Evolutionary conservation across 1,140 invertebrate genomes (phyloP), one percentile per base, ranked within the genome.

Genomic region (Colletes gigas): DNA sequence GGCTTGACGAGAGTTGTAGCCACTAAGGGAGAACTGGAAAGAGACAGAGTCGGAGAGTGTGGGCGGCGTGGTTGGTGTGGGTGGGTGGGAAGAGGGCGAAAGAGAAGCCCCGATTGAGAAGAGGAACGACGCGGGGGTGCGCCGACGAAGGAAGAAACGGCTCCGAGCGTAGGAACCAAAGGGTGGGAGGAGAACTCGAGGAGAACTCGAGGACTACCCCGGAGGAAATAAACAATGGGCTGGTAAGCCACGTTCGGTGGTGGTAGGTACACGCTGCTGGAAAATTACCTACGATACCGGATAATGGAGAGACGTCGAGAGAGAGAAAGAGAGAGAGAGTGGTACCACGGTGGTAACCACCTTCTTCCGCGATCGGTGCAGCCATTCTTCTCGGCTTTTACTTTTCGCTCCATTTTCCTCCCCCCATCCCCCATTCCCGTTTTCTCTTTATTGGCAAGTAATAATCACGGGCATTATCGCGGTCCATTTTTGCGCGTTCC

Each of bases 1-100:
- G 85, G 88, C 83, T 90, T 88, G 89, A 89, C 88, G 88, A 89
- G 89, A 89, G 74, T 87, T 72, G 84, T 89, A 88, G 84, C 80
- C 78, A 82, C 82, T 82, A 81, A 75, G 65, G 73, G 83, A 70
- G 77, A 66, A 19, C 47, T 47, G 63, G 59, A 77, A 65, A 71
- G 73, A 75, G 57, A 68, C 30, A 52, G 65, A 41, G 59, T 30
- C 17, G n/a, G 44, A 3, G 2, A 57, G 44, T 15, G 19, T 57
- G 21, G 67, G 55, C 57, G 55, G 41, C 41, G 12, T 21, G 15
- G 54, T 67, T 9, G 44, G 44, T 47, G 44, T 47, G 44, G 44
- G 44, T 47, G 44, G n/a, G 68, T 1, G 57, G 3, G 66, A 30
- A 2, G 4, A 17, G 9, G 9, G 57, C 21, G 50, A 44, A n/a